phyloP scores from a whole-genome alignment of 2,797 vertebrate species.

The Acanthurus lineatus region DNA sequence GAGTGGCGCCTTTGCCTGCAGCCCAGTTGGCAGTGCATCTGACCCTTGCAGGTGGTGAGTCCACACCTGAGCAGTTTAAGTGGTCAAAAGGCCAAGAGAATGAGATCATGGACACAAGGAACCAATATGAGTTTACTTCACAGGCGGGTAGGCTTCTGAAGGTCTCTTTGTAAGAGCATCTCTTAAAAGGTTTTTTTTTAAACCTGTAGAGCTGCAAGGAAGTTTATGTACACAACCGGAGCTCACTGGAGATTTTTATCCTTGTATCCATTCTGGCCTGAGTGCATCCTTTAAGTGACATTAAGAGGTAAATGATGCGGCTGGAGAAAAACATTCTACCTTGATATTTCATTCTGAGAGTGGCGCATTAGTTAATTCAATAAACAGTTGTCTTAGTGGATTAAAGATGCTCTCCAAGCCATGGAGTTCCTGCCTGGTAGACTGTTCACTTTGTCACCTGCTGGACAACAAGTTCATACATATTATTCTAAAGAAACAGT shows the following conservation, averaged over 20 bases:
- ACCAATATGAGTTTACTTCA: not conserved
- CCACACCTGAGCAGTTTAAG: not conserved
- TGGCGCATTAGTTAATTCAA: no score
- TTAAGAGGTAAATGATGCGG: not conserved
- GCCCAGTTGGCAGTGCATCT: not conserved
- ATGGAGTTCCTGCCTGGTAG: no score
- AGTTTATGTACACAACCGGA: not conserved
- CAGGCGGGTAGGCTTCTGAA: not conserved
- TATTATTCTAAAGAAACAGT: no score
- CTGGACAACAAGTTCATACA: no score
- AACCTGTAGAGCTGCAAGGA: not conserved
- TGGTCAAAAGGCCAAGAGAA: not conserved
- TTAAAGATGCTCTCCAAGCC: no score
- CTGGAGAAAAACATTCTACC: not conserved
- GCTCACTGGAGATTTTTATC: not conserved
- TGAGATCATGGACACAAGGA: not conserved
- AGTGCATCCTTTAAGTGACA: not conserved
- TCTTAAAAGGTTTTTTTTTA: no score
- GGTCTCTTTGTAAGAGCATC: no score
- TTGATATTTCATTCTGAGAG: no score
- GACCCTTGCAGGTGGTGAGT: not conserved
- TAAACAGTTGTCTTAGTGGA: no score
- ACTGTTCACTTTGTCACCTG: no score
- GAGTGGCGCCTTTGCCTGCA: not conserved
- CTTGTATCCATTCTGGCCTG: not conserved